phyloP scores from a whole-genome alignment of 2,888 invertebrate species.

The Monochamus alternatus region DNA sequence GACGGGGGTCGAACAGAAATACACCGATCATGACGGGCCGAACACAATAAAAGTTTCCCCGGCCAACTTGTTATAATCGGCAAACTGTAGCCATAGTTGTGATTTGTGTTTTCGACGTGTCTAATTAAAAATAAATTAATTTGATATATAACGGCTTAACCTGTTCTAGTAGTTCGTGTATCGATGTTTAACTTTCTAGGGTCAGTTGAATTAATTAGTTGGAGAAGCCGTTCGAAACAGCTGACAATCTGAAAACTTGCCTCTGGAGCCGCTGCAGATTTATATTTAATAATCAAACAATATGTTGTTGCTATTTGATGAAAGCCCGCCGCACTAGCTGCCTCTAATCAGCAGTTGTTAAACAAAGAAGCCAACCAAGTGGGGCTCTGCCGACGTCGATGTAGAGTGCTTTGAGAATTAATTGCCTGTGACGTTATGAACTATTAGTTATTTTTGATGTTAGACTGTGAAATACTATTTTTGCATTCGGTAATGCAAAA shows the following conservation, averaged over 20 bases:
- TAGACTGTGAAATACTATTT: too few species aligned
- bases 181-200: constrained; percentile 63
- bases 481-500: too few species aligned
- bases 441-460: too few species aligned
- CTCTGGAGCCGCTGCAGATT: constrained; percentile 57
- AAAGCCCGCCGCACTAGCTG: constrained; percentile 39
- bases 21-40: constrained; percentile 7
- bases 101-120: constrained; percentile 60
- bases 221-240: constrained; percentile 65
- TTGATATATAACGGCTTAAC: constrained; percentile 56
- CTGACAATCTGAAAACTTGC: constrained; percentile 66
- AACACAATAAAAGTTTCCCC: constrained; percentile 39
- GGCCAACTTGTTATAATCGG: constrained; percentile 41
- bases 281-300: constrained; percentile 66
- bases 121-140: constrained; percentile 61
- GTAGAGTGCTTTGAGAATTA: too few species aligned
- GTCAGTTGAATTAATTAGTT: constrained; percentile 66
- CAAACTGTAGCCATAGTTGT: constrained; percentile 46
- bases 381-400: background rate
- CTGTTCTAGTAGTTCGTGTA: constrained; percentile 59
- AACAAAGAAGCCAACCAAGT: constrained; percentile 29
- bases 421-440: too few species aligned
- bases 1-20: background rate
- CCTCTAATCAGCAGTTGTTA: constrained; percentile 27
- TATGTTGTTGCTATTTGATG: constrained; percentile 56